A percentile compares a stretch with the other conserved stretches of the same genome.
phyloP scores from a whole-genome alignment of 2,113 vertebrate species.

The Setophaga coronata region DNA sequence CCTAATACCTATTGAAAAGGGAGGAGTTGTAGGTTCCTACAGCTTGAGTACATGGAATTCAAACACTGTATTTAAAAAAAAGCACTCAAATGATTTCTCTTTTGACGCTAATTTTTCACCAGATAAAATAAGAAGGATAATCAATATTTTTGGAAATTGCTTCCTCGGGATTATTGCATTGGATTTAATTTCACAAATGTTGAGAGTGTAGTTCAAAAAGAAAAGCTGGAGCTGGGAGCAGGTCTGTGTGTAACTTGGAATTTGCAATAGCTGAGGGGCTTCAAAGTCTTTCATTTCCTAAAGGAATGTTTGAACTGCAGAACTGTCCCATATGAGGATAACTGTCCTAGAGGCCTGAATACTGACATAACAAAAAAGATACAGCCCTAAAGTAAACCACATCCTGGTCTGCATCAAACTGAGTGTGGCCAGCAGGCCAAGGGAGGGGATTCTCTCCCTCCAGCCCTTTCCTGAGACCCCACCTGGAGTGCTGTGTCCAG shows the following conservation, averaged over 20 bases:
- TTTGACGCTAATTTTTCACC: neutral
- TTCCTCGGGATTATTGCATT: neutral
- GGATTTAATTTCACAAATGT: neutral
- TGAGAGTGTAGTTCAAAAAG: neutral
- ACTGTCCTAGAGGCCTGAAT: neutral
- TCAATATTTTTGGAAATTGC: neutral
- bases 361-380: neutral
- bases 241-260: neutral
- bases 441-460: neutral
- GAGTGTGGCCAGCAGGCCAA: neutral
- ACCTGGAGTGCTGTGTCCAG: neutral
- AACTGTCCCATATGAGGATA: neutral
- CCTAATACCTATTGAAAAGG: neutral
- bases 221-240: neutral
- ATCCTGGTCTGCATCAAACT: no score
- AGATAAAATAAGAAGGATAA: neutral
- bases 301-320: neutral
- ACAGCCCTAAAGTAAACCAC: accelerated
- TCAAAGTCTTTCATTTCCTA: neutral
- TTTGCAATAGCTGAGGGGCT: neutral
- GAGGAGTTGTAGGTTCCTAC: neutral
- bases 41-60: neutral
- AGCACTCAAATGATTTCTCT: neutral
- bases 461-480: neutral
- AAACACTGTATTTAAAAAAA: neutral